Evolutionary conservation across 2,888 invertebrate species (phyloP), one percentile per base, ranked within the genome.

Genomic region (Galerucella pusilla): DNA sequence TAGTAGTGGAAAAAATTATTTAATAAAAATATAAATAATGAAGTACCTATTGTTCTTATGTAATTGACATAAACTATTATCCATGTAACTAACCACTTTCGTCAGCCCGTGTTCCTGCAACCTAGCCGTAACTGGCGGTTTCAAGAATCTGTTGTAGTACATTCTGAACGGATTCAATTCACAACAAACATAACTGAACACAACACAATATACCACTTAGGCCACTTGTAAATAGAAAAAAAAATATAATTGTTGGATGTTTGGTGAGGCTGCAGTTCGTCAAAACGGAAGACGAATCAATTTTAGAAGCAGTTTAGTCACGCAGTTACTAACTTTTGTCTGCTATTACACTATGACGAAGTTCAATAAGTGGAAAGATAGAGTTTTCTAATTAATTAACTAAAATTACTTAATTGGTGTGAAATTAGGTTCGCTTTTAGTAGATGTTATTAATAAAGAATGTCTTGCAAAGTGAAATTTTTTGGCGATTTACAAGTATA

Each of bases 81-180:
- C 88, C 79, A 87, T 82, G 75, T 86, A 87, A 64, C 80, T 75
- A 54, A 87, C 84, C 57, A 87, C 82, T 80, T 80, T 86, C 57
- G 82, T 85, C 68, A 83, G 83, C 7, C 87, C 87, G 65, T 86
- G 83, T 73, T 86, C 84, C 45, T 82, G 77, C 54, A 84, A 78
- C 79, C 82, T 86, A 42, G 85, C 84, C 63, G 79, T 81, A 65
- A 88, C 81, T 3, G 88, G 88, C 5, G 88, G 88, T 81, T 86
- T 87, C 71, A 88, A 81, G 83, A 83, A 88, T 75, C 85, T 86
- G 76, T 87, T 85, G 77, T 88, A 88, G 80, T 87, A 88, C 88
- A 88, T 88, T 54, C 9, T 7, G 10, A 63, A 63, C 28, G 3
- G 4, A 28, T 11, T 63, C 63, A 63, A 63, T 72, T 7, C 52